These are phyloP conservation scores for Nemoura dubitans DNA, from an alignment of 2,888 invertebrate species.

Conservation along the genomic window DNA sequence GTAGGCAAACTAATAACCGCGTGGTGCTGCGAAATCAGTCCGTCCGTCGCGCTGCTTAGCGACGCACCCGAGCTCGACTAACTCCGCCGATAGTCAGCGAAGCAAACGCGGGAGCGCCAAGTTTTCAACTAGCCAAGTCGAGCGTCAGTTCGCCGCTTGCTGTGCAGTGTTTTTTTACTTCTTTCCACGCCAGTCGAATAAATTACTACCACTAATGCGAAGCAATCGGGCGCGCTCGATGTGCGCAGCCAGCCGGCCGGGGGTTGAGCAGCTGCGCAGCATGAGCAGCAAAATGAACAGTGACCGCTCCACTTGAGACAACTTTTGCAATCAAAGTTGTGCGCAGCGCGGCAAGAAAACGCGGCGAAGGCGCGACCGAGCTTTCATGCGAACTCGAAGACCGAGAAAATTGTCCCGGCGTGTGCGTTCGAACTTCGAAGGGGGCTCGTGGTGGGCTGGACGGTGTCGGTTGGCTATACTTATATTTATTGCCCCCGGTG, in stretches of 20 bases:
- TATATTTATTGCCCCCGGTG: background rate
- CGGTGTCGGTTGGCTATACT: background rate
- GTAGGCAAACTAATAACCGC: too few relatives aligned
- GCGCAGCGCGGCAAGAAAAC: background rate
- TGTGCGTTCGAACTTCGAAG: background rate
- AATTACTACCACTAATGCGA: background rate
- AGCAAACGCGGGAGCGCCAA: background rate
- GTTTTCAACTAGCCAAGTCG: slow-evolving; percentile 2
- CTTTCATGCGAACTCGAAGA: background rate
- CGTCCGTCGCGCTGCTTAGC: background rate
- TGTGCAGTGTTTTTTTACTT: too few relatives aligned
- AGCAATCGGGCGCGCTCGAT: background rate
- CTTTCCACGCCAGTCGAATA: background rate
- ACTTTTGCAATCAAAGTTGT: background rate
- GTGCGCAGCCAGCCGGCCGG: background rate
- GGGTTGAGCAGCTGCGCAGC: background rate
- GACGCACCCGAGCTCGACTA: background rate
- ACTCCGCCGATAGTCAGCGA: background rate
- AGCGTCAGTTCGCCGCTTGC: background rate
- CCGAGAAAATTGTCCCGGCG: background rate
- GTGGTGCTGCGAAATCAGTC: too few relatives aligned
- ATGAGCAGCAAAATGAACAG: background rate
- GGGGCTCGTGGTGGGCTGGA: background rate
- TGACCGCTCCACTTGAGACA: background rate
- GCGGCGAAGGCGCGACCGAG: background rate